A percentile compares a stretch with the other conserved stretches of the same genome.
phyloP scores from a whole-genome alignment of 1,140 invertebrate species.

The Magallana ariakensis region DNA sequence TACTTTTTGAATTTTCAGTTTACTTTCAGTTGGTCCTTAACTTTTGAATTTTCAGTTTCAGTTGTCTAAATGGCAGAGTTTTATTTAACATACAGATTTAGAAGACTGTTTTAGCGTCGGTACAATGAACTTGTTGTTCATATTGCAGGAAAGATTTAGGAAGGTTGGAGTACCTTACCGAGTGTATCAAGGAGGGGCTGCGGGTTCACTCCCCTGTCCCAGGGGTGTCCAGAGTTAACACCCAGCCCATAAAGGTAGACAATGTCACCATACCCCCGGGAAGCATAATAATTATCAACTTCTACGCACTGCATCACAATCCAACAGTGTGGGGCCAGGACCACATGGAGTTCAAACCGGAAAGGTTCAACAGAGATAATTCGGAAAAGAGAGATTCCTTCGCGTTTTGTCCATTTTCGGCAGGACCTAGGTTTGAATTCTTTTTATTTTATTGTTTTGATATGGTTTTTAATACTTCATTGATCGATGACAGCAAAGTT shows the following conservation, averaged over 20 bases:
- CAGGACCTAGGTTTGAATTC: constrained; percentile 68
- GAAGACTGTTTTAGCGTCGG: no score
- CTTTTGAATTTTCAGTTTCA: no score
- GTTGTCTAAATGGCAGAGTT: no score
- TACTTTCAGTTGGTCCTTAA: no score
- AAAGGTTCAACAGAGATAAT: constrained; percentile 70
- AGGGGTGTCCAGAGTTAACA: constrained; percentile 85
- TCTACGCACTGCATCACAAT: constrained; percentile 74
- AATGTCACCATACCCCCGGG: constrained; percentile 63
- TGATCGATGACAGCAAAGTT: no score
- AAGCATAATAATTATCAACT: constrained; percentile 57
- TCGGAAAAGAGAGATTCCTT: constrained; percentile 65
- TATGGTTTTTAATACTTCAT: no score
- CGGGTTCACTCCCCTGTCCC: constrained; percentile 81
- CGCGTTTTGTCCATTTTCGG: constrained; percentile 73
- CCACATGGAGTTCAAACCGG: constrained; percentile 48
- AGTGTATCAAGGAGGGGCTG: constrained; percentile 78
- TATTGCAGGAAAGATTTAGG: constrained; percentile 57
- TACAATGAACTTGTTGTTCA: no score
- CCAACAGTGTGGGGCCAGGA: constrained; percentile 67
- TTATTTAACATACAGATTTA: no score
- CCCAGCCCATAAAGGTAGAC: constrained; percentile 80
- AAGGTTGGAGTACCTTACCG: constrained; percentile 77
- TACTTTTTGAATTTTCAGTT: no score
- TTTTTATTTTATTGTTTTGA: no score